These are phyloP conservation scores for Ctenicera cuprea DNA, from an alignment of 2,888 invertebrate genomes.

Conservation along the genomic window DNA sequence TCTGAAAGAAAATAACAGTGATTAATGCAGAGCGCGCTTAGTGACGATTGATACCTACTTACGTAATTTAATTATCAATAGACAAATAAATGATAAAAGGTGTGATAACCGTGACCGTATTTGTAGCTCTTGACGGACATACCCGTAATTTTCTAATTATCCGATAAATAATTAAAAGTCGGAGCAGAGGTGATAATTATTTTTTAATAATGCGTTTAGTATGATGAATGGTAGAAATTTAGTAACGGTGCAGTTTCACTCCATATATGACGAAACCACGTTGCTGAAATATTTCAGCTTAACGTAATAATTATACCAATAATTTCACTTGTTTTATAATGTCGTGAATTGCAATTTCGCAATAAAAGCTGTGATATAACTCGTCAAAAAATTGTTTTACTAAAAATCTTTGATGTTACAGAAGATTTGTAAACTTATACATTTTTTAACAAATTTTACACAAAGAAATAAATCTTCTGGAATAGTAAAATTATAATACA, in stretches of 20 bases:
- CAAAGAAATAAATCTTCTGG: no score
- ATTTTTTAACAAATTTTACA: no score
- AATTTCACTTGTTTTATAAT: slow-evolving; percentile 5
- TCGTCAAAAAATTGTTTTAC: neutral
- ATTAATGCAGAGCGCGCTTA: slow-evolving; percentile 32
- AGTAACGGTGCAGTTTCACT: slow-evolving; percentile 58
- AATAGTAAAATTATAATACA: no score
- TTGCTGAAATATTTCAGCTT: slow-evolving; percentile 37
- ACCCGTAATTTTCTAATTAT: slow-evolving; percentile 47
- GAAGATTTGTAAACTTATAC: no score
- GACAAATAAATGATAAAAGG: slow-evolving; percentile 12
- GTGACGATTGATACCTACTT: slow-evolving; percentile 14
- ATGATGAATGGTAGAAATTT: slow-evolving; percentile 50
- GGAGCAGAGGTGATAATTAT: slow-evolving; percentile 39
- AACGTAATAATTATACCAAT: slow-evolving; percentile 26
- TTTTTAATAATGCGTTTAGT: slow-evolving; percentile 40
- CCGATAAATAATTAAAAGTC: slow-evolving; percentile 41
- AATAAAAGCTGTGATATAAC: neutral
- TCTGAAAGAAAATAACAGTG: slow-evolving; percentile 28
- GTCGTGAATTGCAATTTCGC: neutral
- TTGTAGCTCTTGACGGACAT: slow-evolving; percentile 12
- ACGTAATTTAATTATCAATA: slow-evolving; percentile 22
- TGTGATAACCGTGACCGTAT: slow-evolving; percentile 25
- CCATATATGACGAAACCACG: slow-evolving; percentile 56
- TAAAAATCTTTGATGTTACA: neutral